phyloP scores from a whole-genome alignment of 2,797 vertebrate species.

The Eidolon dupreanum region DNA sequence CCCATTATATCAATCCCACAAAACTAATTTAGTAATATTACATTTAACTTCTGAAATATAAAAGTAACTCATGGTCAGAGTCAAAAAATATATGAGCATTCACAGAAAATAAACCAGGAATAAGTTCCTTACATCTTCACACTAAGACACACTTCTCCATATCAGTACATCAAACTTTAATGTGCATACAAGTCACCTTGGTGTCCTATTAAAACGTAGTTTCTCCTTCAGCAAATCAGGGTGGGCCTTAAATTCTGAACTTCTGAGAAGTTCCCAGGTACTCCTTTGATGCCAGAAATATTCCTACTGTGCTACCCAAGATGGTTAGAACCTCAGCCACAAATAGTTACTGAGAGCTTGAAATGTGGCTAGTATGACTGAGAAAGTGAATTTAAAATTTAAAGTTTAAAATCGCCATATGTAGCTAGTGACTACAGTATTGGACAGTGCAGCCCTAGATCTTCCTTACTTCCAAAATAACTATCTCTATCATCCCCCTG shows the following conservation, averaged over 20 bases:
- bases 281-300: background rate
- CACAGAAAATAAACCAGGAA: background rate
- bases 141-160: background rate
- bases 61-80: background rate
- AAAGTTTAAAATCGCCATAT: background rate
- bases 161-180: background rate
- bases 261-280: background rate
- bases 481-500: background rate
- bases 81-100: background rate
- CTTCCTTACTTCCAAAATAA: background rate
- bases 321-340: background rate
- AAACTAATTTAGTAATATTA: background rate
- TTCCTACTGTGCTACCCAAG: background rate
- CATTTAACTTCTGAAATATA: background rate
- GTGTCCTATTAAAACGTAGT: background rate
- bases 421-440: background rate
- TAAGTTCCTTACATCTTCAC: background rate
- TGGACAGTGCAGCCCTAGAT: background rate
- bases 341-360: background rate
- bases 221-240: background rate
- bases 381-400: background rate
- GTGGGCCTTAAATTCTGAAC: background rate
- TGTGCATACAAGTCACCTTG: background rate
- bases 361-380: background rate
- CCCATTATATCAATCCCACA: background rate